Evolutionary conservation across 1,140 invertebrate genomes (phyloP).

Genomic region (Drosophila sturtevanti): DNA sequence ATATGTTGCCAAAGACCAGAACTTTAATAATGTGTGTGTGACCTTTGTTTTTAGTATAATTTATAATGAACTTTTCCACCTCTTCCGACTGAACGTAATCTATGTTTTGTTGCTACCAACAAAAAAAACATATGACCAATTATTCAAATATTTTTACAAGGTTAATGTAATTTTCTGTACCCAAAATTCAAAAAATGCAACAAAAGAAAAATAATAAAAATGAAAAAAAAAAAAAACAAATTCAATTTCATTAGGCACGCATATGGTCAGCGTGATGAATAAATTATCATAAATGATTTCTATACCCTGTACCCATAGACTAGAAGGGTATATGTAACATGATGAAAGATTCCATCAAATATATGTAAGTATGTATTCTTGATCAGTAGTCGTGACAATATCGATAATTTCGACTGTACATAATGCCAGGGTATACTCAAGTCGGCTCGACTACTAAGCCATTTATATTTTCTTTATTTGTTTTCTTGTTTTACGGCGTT

Average conservation of each 20-base stretch:
- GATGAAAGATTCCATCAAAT: no score
- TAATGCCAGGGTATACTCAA: no score
- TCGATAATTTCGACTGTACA: no score
- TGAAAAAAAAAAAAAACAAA: neutral
- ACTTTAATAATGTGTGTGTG: neutral
- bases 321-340: no score
- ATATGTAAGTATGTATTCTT: no score
- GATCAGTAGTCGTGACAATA: no score
- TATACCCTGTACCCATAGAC: no score
- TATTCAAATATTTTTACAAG: conserved; percentile 65
- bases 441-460: no score
- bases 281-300: conserved; percentile 76
- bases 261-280: conserved; percentile 50
- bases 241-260: conserved; percentile 56
- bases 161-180: conserved; percentile 74
- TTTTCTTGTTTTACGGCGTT: neutral
- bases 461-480: conserved; percentile 43
- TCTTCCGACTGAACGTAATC: conserved; percentile 26
- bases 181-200: conserved; percentile 39
- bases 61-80: neutral
- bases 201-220: neutral
- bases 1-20: neutral
- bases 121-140: conserved; percentile 47
- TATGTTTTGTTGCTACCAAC: conserved; percentile 14
- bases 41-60: neutral